These are phyloP conservation scores for Drosophila rubida DNA, from an alignment of 2,888 invertebrate species.

Conservation along the genomic window DNA sequence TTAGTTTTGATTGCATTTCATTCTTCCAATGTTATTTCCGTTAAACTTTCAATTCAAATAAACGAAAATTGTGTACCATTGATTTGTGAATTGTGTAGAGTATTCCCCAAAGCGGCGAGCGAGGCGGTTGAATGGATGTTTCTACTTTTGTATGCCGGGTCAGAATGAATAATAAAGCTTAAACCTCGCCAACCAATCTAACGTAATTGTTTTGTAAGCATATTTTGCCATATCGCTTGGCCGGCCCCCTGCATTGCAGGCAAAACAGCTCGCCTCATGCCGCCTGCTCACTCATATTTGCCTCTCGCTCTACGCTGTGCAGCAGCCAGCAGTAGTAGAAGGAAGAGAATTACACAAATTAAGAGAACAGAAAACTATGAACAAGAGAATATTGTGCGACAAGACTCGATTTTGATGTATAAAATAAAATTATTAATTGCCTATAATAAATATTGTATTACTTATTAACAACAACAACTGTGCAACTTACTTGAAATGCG, in stretches of 20 bases:
- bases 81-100: constrained; percentile 12
- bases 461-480: constrained; percentile 31
- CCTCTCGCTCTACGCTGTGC: constrained; percentile 69
- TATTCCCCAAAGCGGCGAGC: constrained; percentile 17
- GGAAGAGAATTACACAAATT: constrained; percentile 4
- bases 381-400: constrained; percentile 48
- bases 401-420: constrained; percentile 57
- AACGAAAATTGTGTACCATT: constrained; percentile 2
- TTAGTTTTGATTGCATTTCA: constrained; percentile 21
- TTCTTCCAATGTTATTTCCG: constrained; percentile 1
- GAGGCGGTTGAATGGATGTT: constrained; percentile 21
- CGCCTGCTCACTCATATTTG: constrained; percentile 21
- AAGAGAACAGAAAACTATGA: not conserved
- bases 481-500: constrained; percentile 35
- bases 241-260: not conserved
- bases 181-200: constrained; percentile 33
- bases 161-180: constrained; percentile 18
- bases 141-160: constrained; percentile 43
- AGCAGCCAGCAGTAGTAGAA: constrained; percentile 4
- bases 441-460: constrained; percentile 48
- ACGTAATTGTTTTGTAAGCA: constrained; percentile 16
- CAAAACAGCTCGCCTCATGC: constrained; percentile 10
- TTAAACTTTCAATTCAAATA: constrained; percentile 1
- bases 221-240: constrained; percentile 31
- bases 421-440: constrained; percentile 53